Evolutionary conservation across 2,888 invertebrate species (phyloP), one percentile per base, ranked within the genome.

Genomic region (Noctua janthe): DNA sequence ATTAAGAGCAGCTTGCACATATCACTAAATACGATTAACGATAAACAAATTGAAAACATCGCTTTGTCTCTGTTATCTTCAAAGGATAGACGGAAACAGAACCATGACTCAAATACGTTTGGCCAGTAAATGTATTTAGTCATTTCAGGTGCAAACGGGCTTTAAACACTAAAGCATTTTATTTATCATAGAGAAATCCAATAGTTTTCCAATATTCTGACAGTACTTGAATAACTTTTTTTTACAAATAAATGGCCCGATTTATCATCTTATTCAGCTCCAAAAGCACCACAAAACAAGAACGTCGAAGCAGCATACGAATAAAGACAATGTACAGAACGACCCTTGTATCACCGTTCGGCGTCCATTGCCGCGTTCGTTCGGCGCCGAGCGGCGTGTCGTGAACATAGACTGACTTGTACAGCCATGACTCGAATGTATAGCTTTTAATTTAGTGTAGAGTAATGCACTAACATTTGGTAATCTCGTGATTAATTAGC

Each of bases 371-470:
- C 78, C 72, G 83, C 70, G 67, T 71, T 17, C 29, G 64, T 71
- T 43, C 47, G 75, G 29, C 81, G 94, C 94, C 94, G 92, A 92
- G 94, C 95, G 94, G 94, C 95, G 90, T 93, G 94, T 95, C 95
- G 93, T 93, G 92, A 93, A 91, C 92, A 94, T 95, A 96, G 96
- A 96, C 96, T 96, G 96, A 96, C 92, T 93, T 95, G 95, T 95
- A 94, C 94, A 95, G 95, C 95, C 95, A 95, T 96, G 96, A 96
- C 94, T 93, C 86, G 92, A 92, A 74, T 94, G 91, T 95, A 94
- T 93, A 89, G 84, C 39, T 78, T 91, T 88, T 93, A 93, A 91
- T 83, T 62, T 92, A 91, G 91, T 88, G 88, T 92, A 92, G 91
- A 83, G 89, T 90, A 90, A 90, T 89, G 89, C 90, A 90, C 88